Evolutionary conservation across 2,888 invertebrate species (phyloP).

Genomic region (Corbicula japonica): DNA sequence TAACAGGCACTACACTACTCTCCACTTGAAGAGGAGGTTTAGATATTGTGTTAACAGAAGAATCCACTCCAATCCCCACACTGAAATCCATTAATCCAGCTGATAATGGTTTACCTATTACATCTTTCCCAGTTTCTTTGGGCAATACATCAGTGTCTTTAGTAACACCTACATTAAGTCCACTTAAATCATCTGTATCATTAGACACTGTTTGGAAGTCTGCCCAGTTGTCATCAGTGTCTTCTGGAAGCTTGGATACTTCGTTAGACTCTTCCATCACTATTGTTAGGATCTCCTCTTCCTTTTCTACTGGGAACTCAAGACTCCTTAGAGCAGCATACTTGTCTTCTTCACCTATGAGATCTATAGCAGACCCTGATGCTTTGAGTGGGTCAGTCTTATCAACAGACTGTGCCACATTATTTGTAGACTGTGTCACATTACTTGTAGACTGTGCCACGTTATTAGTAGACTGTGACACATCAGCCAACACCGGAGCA

Average conservation of each 20-base stretch:
- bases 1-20: too few species aligned
- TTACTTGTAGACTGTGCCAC: neutral
- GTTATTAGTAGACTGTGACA: neutral
- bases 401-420: neutral
- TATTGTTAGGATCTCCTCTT: slow-evolving; percentile 24
- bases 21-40: too few species aligned
- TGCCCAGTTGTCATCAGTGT: slow-evolving; percentile 68
- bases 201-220: slow-evolving; percentile 62
- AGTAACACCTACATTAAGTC: too few species aligned
- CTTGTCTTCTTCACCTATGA: slow-evolving; percentile 81
- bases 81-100: neutral
- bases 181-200: neutral
- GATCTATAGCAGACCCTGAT: slow-evolving; percentile 64
- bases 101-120: too few species aligned
- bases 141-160: too few species aligned
- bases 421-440: neutral
- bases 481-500: slow-evolving; percentile 63
- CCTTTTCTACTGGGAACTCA: slow-evolving; percentile 47
- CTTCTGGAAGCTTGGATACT: slow-evolving; percentile 31
- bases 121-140: too few species aligned
- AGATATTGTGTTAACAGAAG: too few species aligned
- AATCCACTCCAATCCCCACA: too few species aligned
- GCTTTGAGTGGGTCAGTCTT: slow-evolving; percentile 44
- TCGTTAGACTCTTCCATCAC: slow-evolving; percentile 24
- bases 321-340: slow-evolving; percentile 79